Conservation (phyloP, 2,888 invertebrate species). For the Trichacis sp. region DNA sequence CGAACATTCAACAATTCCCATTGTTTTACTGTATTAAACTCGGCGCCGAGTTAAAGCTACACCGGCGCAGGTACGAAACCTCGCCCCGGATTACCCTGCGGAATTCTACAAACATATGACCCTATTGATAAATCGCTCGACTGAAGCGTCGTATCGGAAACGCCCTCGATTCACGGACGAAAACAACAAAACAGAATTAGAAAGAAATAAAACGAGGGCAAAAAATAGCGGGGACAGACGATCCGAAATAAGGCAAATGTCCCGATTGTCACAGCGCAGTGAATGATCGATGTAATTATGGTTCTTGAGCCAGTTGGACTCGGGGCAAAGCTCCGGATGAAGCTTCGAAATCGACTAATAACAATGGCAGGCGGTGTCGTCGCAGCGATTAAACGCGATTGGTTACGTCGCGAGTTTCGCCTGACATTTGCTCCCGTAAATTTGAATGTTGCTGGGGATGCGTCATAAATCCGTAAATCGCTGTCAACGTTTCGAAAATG, state of each 20-base stretch:
- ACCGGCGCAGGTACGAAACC: background rate
- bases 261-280: too few relatives aligned
- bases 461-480: background rate
- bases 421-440: background rate
- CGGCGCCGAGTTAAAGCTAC: background rate
- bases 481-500: too few relatives aligned
- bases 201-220: too few relatives aligned
- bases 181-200: too few relatives aligned
- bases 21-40: conserved; percentile 20
- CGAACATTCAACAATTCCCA: conserved; percentile 31
- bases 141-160: background rate
- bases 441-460: background rate
- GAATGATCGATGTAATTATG: too few relatives aligned
- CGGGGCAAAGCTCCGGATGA: too few relatives aligned
- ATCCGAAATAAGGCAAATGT: too few relatives aligned
- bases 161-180: background rate
- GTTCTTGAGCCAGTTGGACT: too few relatives aligned
- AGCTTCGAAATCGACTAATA: background rate
- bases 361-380: background rate
- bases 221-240: too few relatives aligned
- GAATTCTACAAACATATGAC: conserved; percentile 14
- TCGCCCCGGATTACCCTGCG: conserved; percentile 5
- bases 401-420: background rate
- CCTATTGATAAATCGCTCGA: background rate
- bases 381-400: background rate